Evolutionary conservation across 2,797 vertebrate species (phyloP).

Genomic region (Myripristis jacobus): DNA sequence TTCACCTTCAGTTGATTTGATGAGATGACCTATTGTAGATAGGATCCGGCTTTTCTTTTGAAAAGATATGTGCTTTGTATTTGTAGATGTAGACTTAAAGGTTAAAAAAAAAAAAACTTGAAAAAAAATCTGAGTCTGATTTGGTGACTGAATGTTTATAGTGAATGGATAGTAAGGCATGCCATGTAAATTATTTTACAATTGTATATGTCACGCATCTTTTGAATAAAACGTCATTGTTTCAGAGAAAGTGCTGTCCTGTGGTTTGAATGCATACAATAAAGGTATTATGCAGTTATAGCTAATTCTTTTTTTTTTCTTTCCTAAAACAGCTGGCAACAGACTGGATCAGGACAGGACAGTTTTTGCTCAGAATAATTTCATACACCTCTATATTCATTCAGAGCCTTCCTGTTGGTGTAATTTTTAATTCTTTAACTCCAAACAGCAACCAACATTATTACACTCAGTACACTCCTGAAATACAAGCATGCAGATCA

Average conservation of each 20-base stretch:
- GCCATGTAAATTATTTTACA: slow-evolving; percentile 86
- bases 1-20: slow-evolving; percentile 70
- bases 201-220: slow-evolving; percentile 85
- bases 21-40: slow-evolving; percentile 80
- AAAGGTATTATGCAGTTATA: slow-evolving; percentile 49
- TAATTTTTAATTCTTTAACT: too few relatives aligned
- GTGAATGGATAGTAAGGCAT: slow-evolving; percentile 85
- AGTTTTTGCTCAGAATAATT: too few relatives aligned
- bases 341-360: too few relatives aligned
- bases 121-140: slow-evolving; percentile 74
- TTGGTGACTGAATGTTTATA: slow-evolving; percentile 85
- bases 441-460: too few relatives aligned
- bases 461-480: too few relatives aligned
- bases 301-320: neutral
- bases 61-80: slow-evolving; percentile 82
- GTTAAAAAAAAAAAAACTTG: slow-evolving; percentile 54
- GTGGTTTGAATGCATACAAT: slow-evolving; percentile 3
- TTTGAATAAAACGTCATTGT: slow-evolving; percentile 87
- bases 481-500: too few relatives aligned
- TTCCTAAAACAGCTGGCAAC: too few relatives aligned
- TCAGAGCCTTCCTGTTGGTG: neutral
- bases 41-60: slow-evolving; percentile 80
- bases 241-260: slow-evolving; percentile 71
- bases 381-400: too few relatives aligned
- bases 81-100: slow-evolving; percentile 79